Conservation (phyloP, 1,140 invertebrate species). For the Caerostris extrusa region DNA sequence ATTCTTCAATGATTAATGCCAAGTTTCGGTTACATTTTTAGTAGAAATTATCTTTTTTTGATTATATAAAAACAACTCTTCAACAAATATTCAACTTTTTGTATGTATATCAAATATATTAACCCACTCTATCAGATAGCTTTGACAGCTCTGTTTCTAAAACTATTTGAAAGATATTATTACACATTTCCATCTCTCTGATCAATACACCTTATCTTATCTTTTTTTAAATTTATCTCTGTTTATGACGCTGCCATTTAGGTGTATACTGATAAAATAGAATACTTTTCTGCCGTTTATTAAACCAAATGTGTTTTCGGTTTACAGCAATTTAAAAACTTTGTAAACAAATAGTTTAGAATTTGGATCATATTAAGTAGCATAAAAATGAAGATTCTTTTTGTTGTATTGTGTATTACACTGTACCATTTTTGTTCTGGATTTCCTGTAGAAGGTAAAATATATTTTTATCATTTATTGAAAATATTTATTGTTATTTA, state of each 20-base stretch:
- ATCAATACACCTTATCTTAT: background rate
- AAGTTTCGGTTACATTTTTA: too few species aligned
- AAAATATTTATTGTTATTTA: too few species aligned
- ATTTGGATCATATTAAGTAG: too few species aligned
- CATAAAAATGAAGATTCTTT: background rate
- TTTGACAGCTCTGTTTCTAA: background rate
- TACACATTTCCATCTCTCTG: background rate
- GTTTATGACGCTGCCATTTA: background rate
- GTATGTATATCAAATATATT: too few species aligned
- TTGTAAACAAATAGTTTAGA: too few species aligned
- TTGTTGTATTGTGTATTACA: background rate
- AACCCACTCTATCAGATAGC: too few species aligned
- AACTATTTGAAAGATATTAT: background rate
- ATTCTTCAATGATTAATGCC: too few species aligned
- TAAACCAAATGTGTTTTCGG: background rate
- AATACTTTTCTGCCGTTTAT: background rate
- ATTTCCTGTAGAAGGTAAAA: background rate
- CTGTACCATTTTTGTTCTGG: background rate
- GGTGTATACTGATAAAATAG: background rate
- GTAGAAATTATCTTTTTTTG: too few species aligned
- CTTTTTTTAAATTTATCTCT: background rate
- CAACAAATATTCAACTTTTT: too few species aligned
- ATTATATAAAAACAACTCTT: too few species aligned
- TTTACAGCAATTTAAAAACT: background rate
- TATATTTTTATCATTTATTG: too few species aligned